Evolutionary conservation across 2,797 vertebrate species (phyloP), one percentile per base, ranked within the genome.

Genomic region (Ataeniobius toweri): DNA sequence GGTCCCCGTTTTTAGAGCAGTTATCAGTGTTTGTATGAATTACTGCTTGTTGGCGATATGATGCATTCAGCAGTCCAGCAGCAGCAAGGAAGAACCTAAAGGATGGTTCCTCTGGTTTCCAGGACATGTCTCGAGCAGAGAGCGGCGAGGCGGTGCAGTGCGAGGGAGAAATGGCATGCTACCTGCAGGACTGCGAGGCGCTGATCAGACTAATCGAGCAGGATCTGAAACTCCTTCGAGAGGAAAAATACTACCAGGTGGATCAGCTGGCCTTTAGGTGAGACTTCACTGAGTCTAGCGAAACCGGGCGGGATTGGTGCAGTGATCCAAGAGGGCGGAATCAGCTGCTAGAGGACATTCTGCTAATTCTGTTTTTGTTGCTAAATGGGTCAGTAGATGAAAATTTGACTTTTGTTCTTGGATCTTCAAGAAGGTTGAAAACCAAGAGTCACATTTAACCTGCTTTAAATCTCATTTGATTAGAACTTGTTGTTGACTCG

Each of bases 181-280:
- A 97, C 87, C 96, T 99, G 88, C 97, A 97, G 85, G 98, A 99
- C 91, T 98, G 97, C 0, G 98, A 99, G 88, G 92, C 92, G 82
- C 96, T 99, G 63, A 86, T 98, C 89, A 91, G 93, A 75, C 97
- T 98, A 65, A 95, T 99, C 3, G 96, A 97, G 88, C 95, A 95
- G 90, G 98, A 99, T 78, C 94, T 98, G n/a, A 96, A 97, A 90
- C 96, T 98, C 86, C 96, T 99, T 0, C 90, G 96, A 72, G 96
- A 98, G 9, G 97, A 99, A 89, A 97, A 96, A 26, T 99, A 98
- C 89, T 99, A 98, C 93, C 97, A 99, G 93, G 96, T 99, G 88
- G 98, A 99, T 84, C 97, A 99, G 91, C 94, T 99, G 87, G 96
- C 91, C 31, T 97, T 98, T 95, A 98, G 98, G 98, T 99, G 93